Base-by-base conservation (phyloP, 2,113 vertebrate species). In the Ceuthmochares aereus region DNA sequence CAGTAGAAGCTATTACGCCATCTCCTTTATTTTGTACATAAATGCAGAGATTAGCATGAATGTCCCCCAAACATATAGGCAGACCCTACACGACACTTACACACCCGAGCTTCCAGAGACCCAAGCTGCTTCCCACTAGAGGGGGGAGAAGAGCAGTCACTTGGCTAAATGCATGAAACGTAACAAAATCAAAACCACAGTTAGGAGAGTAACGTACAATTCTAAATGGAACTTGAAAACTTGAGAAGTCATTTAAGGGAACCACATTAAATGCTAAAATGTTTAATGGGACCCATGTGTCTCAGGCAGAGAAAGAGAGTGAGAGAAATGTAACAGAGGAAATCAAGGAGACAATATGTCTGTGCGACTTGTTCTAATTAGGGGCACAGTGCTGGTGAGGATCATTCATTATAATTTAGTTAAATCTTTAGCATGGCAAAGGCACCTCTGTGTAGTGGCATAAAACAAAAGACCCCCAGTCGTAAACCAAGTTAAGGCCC, bases 271-370 rank as follows among this genome's bases (percentile, higher is more conserved):
- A 98, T 98, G 94, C 96, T 97, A 97, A 95, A 98, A 98, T 97
- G 98, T 98, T 98, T 98, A 98, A 98, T 98, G 98, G 98, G 97
- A 98, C 98, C 98, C 98, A 98, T 98, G 98, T 98, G 98, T 98
- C 98, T 91, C 86, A 93, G 97, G 96, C 97, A 98, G 97, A 98
- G 98, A 98, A 97, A 96, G 97, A 97, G 98, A 98, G 97, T 95
- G 97, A 97, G 97, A 98, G 98, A 98, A 98, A 98, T 89, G 97
- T 92, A 98, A 96, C 97, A 98, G 98, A 98, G 98, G 98, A 98
- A 98, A 98, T 97, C 98, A 97, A 98, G 98, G 98, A 98, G 98
- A 98, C 98, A 98, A 98, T 98, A 98, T 98, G 98, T 98, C 98
- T 98, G 98, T 98, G 97, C 79, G 82, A 98, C 98, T 98, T 98